Evolutionary conservation across 2,797 vertebrate species (phyloP), one percentile per base, ranked within the genome.

Genomic region (Epinephelus coioides): DNA sequence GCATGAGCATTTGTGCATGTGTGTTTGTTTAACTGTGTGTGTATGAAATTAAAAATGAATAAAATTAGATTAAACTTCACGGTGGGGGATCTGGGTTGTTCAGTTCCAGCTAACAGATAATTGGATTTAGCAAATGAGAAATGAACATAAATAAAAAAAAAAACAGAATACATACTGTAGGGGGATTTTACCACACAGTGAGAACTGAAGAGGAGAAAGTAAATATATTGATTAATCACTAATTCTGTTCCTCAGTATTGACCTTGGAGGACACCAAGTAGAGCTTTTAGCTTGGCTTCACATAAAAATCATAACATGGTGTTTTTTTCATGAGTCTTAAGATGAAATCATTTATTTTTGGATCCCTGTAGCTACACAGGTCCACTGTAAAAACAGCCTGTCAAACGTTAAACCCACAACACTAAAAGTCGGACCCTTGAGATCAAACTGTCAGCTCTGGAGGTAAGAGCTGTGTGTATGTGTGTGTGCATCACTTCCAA

Each of bases 321-420:
- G 50, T 64, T 82, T 51, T 67, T 70, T 34, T 7, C 18, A 44
- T 34, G 11, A 49, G 47, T 69, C 27, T 12, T 40, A 69, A 70
- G 61, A 30, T 69, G 54, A 75, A 83, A 67, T 51, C 2, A 21
- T 82, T 82, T 64, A 19, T 72, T 23, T 73, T 21, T 78, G 63
- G 63, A 81, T 75, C 18, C 10, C 18, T 64, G 53, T 49, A 57
- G 55, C 63, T 63, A 43, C 46, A n/a, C 59, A 76, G 38, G 46
- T 73, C 23, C n/a, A 12, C 40, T 67, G 40, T 76, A 77, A 78
- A 87, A 79, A 79, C 71, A 82, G 15, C 11, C 69, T 54, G 73
- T 85, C 69, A 72, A 56, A 66, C 76, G 44, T 70, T 67, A 78
- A 75, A 64, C 56, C 69, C 70, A 59, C 61, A 69, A 18, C 70